Conservation (phyloP, 1,140 invertebrate species). For the Rhagoletis pomonella region DNA sequence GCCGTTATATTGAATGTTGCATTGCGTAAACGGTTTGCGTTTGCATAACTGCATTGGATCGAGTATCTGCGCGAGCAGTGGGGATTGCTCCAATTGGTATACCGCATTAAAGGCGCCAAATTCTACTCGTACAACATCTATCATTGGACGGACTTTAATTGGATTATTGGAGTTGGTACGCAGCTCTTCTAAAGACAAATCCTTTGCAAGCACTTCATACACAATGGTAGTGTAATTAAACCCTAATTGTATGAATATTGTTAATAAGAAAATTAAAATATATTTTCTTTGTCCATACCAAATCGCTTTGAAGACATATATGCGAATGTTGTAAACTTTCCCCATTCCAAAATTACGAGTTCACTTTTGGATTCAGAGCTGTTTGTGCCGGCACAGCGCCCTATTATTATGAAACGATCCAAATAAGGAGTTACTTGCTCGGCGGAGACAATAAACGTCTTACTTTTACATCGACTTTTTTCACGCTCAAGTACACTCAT, state of each 20-base stretch:
- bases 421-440: conserved; percentile 31
- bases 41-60: conserved; percentile 62
- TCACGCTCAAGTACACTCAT: conserved; percentile 63
- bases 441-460: conserved; percentile 58
- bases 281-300: conserved; percentile 57
- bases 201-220: conserved; percentile 53
- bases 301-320: conserved; percentile 54
- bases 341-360: conserved; percentile 61
- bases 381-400: conserved; percentile 58
- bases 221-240: conserved; percentile 47
- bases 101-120: conserved; percentile 75
- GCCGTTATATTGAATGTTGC: conserved; percentile 42
- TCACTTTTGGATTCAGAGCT: conserved; percentile 52
- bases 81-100: conserved; percentile 73
- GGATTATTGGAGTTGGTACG: not conserved
- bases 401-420: conserved; percentile 58
- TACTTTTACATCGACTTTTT: conserved; percentile 55
- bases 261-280: not conserved
- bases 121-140: conserved; percentile 66
- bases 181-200: conserved; percentile 56
- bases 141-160: conserved; percentile 58
- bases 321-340: conserved; percentile 60
- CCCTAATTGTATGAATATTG: not conserved
- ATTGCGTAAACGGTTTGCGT: conserved; percentile 35
- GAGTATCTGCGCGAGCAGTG: conserved; percentile 68